Percentiles rank a stretch among this genome's conserved stretches.
phyloP scores from a whole-genome alignment of 1,140 invertebrate species.

The Trachymyrmex cornetzi region DNA sequence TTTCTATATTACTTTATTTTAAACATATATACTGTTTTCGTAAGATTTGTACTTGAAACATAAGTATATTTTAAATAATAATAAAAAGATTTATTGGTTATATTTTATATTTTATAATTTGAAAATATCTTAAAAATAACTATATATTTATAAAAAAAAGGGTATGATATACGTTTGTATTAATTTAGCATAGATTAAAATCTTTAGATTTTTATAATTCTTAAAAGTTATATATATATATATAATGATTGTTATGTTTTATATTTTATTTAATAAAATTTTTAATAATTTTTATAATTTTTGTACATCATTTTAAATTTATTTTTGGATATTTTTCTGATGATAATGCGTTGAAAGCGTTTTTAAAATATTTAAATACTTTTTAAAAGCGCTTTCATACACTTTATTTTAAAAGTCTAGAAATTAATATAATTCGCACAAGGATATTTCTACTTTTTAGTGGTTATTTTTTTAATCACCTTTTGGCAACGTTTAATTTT shows the following conservation, averaged over 20 bases:
- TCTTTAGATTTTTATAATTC: neutral
- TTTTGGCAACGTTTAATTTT: slow-evolving; percentile 1
- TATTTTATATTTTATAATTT: neutral
- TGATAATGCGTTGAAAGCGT: neutral
- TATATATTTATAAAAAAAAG: neutral
- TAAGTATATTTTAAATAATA: neutral
- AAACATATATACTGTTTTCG: neutral
- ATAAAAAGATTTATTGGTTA: neutral
- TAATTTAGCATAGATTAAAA: neutral
- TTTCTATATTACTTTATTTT: neutral
- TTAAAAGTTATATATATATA: neutral
- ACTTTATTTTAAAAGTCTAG: no score
- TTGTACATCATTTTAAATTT: neutral
- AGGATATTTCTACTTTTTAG: neutral
- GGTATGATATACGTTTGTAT: no score
- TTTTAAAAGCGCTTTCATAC: neutral
- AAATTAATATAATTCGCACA: neutral
- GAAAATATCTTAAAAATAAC: neutral
- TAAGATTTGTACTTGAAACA: neutral
- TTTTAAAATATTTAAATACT: neutral
- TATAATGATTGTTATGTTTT: neutral
- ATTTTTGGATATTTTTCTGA: neutral
- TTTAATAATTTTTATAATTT: slow-evolving; percentile 6
- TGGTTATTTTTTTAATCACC: neutral
- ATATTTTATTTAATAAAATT: neutral